A percentile compares a stretch with the other conserved stretches of the same genome.
Conservation (phyloP, 2,113 vertebrate genomes). For the Phoenicopterus ruber region DNA sequence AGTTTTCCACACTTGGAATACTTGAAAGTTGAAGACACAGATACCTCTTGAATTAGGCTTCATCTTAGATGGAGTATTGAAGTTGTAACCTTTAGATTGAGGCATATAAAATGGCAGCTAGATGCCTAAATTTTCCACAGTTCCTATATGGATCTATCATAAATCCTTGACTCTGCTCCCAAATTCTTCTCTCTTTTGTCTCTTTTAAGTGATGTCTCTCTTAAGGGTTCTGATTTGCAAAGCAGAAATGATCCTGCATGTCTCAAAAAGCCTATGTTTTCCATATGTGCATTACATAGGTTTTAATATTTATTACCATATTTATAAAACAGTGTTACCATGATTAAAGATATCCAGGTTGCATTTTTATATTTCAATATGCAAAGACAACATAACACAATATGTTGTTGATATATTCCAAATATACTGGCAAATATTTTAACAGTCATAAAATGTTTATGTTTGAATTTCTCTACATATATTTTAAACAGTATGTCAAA, state of each 20-base stretch:
- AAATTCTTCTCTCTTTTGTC: neutral
- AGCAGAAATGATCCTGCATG: neutral
- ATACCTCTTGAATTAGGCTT: neutral
- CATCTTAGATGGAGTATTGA: neutral
- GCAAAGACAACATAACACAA: neutral
- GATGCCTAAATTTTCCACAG: neutral
- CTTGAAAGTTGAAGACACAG: neutral
- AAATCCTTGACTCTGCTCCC: neutral
- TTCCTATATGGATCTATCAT: neutral
- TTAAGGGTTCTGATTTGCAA: neutral
- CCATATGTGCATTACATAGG: neutral
- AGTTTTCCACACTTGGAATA: neutral
- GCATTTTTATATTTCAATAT: neutral
- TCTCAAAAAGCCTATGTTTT: neutral
- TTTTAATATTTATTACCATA: neutral
- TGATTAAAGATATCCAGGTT: neutral
- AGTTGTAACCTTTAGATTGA: neutral
- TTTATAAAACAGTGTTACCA: neutral
- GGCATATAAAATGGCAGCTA: neutral
- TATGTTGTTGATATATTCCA: neutral
- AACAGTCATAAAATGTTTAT: neutral
- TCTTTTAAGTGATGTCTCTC: neutral
- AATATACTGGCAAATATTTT: neutral
- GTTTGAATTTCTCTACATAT: neutral
- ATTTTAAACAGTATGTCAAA: neutral